These are phyloP conservation scores for Scrobipalpa costella DNA, from an alignment of 2,888 invertebrate genomes.

Conservation along the genomic window DNA sequence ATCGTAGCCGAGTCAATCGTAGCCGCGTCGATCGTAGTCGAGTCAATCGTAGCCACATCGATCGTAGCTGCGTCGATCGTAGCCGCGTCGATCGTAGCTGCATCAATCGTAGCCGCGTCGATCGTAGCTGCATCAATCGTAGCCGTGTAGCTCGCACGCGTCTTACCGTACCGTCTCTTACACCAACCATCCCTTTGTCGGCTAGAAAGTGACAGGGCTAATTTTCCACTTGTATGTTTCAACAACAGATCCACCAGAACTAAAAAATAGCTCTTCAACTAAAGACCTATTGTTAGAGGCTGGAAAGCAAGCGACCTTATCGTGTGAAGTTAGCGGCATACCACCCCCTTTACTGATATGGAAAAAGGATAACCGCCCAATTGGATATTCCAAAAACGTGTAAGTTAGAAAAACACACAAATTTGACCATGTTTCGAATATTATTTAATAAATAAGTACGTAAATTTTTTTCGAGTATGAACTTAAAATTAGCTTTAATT, in stretches of 20 bases:
- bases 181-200: too few species aligned
- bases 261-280: conserved; percentile 34
- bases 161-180: too few species aligned
- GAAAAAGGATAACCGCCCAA: conserved; percentile 63
- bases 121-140: too few species aligned
- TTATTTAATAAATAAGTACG: neutral
- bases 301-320: conserved; percentile 50
- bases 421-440: neutral
- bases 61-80: too few species aligned
- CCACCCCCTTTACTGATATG: conserved; percentile 71
- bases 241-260: conserved; percentile 57
- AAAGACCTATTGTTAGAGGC: conserved; percentile 42
- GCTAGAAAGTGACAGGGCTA: too few species aligned
- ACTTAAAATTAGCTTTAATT: too few species aligned
- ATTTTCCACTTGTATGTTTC: neutral
- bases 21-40: too few species aligned
- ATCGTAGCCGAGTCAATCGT: too few species aligned
- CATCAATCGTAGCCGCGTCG: too few species aligned
- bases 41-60: too few species aligned
- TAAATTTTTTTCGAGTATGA: neutral
- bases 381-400: conserved; percentile 58
- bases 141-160: too few species aligned
- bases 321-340: conserved; percentile 59
- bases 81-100: too few species aligned
- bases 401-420: conserved; percentile 44